Percentiles rank a stretch among this genome's conserved stretches.
These are phyloP conservation scores for Yponomeuta malinellus DNA, from an alignment of 2,888 invertebrate genomes.

Conservation along the genomic window DNA sequence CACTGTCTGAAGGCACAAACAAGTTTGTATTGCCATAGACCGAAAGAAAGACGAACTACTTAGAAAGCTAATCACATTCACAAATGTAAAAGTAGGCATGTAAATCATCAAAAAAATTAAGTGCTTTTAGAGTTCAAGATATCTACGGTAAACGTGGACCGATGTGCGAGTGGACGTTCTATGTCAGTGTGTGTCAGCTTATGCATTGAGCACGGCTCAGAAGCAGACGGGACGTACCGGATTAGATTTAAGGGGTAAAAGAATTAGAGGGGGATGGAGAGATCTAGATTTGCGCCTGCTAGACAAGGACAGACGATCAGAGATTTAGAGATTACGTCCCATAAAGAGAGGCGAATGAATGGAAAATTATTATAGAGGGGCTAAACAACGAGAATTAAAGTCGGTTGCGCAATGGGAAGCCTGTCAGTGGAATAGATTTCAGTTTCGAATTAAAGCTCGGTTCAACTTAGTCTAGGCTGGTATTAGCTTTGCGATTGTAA, in stretches of 20 bases:
- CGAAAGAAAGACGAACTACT: too few relatives aligned
- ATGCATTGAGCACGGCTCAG: conserved; percentile 45
- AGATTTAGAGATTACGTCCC: conserved; percentile 76
- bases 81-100: too few relatives aligned
- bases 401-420: conserved; percentile 33
- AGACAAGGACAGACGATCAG: conserved; percentile 49
- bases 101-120: too few relatives aligned
- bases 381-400: conserved; percentile 50
- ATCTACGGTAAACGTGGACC: too few relatives aligned
- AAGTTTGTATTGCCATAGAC: too few relatives aligned
- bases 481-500: not conserved
- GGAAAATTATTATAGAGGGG: conserved; percentile 70
- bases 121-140: too few relatives aligned
- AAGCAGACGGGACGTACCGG: conserved; percentile 67
- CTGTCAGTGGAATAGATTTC: conserved; percentile 24
- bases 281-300: conserved; percentile 30
- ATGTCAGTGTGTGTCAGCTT: conserved; percentile 28
- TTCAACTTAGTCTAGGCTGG: conserved; percentile 21
- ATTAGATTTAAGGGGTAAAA: conserved; percentile 75
- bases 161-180: conserved; percentile 24
- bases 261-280: conserved; percentile 54
- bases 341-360: conserved; percentile 72
- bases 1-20: too few relatives aligned
- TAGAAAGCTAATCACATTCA: too few relatives aligned
- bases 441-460: conserved; percentile 17